A percentile compares a stretch with the other conserved stretches of the same genome.
Evolutionary conservation across 92 coral and sea anemone genomes (phyloP).

Genomic region (Metridium senile): DNA sequence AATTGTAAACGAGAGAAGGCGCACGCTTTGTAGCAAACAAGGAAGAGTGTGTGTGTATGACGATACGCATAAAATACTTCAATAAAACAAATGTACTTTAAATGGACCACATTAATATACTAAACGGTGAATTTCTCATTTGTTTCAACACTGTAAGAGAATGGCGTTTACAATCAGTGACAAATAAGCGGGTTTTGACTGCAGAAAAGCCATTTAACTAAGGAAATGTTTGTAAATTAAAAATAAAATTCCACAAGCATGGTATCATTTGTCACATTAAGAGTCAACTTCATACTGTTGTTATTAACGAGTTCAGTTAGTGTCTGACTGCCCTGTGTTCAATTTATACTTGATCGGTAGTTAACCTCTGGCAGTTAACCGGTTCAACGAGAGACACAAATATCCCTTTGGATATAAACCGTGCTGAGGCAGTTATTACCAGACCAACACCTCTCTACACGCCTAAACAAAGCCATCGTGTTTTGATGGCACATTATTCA

Average conservation of each 20-base stretch:
- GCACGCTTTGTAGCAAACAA: too few species aligned
- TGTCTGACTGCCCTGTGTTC: conserved; percentile 19
- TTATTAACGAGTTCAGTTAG: conserved; percentile 18
- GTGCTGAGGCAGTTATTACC: not conserved
- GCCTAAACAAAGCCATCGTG: not conserved
- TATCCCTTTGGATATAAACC: not conserved
- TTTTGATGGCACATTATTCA: not conserved
- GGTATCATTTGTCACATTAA: not conserved
- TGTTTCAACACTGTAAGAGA: not conserved
- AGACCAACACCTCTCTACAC: not conserved
- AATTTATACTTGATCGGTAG: conserved; percentile 23
- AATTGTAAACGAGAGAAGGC: too few species aligned
- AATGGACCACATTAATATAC: not conserved
- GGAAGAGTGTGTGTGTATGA: too few species aligned
- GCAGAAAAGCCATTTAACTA: not conserved
- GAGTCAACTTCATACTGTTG: conserved; percentile 10
- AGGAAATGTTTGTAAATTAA: not conserved
- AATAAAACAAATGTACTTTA: not conserved
- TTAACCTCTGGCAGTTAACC: conserved; percentile 41
- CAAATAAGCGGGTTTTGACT: not conserved
- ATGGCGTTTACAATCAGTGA: conserved; percentile 1
- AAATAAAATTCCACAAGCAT: not conserved
- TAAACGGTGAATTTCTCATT: not conserved
- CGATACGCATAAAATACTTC: not conserved
- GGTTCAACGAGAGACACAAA: not conserved